Base-by-base conservation (phyloP, 1,140 invertebrate genomes). In the Macrotrachela quadricornifera region DNA sequence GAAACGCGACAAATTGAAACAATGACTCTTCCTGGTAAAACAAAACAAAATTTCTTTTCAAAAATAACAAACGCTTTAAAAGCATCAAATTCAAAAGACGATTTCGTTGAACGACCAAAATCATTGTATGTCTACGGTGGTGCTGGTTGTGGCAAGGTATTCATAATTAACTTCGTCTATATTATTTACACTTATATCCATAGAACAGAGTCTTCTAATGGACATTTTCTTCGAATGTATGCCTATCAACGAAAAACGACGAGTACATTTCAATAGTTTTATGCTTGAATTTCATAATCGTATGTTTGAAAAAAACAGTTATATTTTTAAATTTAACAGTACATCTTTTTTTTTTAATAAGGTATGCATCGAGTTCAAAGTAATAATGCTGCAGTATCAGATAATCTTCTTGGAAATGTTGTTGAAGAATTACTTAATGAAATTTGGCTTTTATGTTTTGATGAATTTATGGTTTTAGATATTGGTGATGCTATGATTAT, bases 401-500 rank as follows among this genome's bases (percentile, higher is more conserved):
- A 84, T 70, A 90, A 99, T 74, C 88, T 90, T 1, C 92, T 96
- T 57, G 78, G 80, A 37, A 82, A 83, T 40, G 85, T 97, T n/a
- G 91, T 88, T 13, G 73, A 80, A 57, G 73, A 77, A 54, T 90
- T 97, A 57, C 78, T 78, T 17, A 71, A 80, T 46, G 78, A 86
- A 62, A 77, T 82, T 17, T 90, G 83, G 81, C 71, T 97, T 14
- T 77, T 99, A n/a, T 99, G 92, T 73, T 94, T 99, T 71, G 90
- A 96, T 76, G 88, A 99, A 74, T 99, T 99, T 76, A 92, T 96
- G 76, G 90, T 85, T 69, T 64, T 38, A 48, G 90, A 97, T 70
- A 90, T 97, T 63, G 92, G 83, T 30, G 91, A 97, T 77, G 92
- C 92, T 18, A 96, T 99, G 88, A 87, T 99, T 66, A 70, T 78